Evolutionary conservation across 2,113 vertebrate species (phyloP).

Genomic region (Upupa epops): DNA sequence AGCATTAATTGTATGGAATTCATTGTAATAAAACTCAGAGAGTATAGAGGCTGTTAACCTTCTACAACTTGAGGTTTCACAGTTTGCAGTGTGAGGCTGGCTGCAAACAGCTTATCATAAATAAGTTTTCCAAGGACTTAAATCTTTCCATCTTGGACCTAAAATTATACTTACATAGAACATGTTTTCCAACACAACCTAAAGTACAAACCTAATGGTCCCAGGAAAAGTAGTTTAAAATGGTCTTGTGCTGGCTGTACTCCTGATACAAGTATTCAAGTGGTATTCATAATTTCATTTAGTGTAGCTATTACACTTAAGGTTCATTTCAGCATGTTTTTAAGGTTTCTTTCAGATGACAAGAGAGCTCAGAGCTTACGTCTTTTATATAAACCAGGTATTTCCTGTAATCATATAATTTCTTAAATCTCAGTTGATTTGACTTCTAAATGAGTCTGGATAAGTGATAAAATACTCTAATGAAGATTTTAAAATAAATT

Average conservation of each 20-base stretch:
- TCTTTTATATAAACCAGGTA: neutral
- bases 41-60: neutral
- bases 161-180: neutral
- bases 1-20: neutral
- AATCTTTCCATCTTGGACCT: neutral
- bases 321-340: neutral
- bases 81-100: neutral
- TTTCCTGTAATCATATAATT: neutral
- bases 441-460: neutral
- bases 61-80: neutral
- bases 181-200: neutral
- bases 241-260: no score
- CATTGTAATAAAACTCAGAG: neutral
- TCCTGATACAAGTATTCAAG: no score
- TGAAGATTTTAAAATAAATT: neutral
- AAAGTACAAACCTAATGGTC: neutral
- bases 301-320: neutral
- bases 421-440: neutral
- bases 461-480: neutral
- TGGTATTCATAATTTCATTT: neutral
- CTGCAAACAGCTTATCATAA: neutral
- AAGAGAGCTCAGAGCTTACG: neutral
- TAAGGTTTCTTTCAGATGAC: neutral
- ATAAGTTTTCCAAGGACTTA: neutral
- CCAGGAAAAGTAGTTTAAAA: neutral